phyloP scores from a whole-genome alignment of 2,888 invertebrate species.

The Nesidiocoris tenuis region DNA sequence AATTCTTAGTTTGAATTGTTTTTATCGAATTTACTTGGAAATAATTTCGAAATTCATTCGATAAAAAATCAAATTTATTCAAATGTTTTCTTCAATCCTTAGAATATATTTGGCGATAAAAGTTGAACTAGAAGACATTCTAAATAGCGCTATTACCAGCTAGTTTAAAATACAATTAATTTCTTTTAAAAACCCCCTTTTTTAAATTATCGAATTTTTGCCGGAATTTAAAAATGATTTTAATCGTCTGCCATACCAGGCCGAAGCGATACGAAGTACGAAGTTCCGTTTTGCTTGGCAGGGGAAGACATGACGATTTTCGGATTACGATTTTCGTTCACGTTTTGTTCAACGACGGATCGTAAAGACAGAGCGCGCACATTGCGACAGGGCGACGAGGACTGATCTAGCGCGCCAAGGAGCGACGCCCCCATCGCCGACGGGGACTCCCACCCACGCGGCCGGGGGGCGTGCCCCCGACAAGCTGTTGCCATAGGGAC shows the following conservation, averaged over 20 bases:
- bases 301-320: constrained; percentile 13
- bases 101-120: no score
- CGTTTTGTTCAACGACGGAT: background rate
- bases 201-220: no score
- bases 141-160: no score
- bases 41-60: no score
- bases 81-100: no score
- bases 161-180: no score
- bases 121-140: no score
- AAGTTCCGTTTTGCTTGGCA: constrained; percentile 33
- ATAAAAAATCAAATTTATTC: no score
- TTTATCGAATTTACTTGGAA: no score
- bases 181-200: no score
- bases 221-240: no score
- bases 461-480: background rate
- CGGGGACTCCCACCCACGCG: background rate
- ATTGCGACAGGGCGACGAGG: background rate
- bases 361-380: background rate
- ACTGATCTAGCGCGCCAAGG: background rate
- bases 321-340: background rate
- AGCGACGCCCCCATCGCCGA: background rate
- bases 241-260: constrained; percentile 38
- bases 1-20: no score
- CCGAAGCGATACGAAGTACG: constrained; percentile 46
- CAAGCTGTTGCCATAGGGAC: constrained; percentile 10